Percentiles rank a stretch among this genome's conserved stretches.
Conservation (phyloP, 2,113 vertebrate genomes). For the Podilymbus podiceps region DNA sequence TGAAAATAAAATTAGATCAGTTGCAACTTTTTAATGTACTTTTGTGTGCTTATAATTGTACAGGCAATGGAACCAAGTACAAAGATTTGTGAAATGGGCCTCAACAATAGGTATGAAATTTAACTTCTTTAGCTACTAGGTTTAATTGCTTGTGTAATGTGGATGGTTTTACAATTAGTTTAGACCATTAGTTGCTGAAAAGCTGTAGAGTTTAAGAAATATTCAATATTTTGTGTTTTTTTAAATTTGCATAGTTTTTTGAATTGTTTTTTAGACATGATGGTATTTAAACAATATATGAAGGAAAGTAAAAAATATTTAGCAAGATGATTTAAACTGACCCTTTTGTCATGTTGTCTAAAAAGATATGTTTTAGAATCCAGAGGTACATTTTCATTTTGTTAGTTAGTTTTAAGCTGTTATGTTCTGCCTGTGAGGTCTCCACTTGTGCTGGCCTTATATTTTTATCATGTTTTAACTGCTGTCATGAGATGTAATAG, state of each 20-base stretch:
- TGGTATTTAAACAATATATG: neutral
- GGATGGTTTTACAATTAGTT: neutral
- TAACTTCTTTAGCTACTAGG: neutral
- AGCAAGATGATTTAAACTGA: neutral
- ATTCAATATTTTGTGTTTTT: neutral
- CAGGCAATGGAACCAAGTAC: conserved; percentile 70
- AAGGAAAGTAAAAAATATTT: neutral
- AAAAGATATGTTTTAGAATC: neutral
- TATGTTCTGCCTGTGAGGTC: neutral
- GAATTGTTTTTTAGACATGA: neutral
- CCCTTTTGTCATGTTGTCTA: neutral
- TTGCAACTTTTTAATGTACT: neutral
- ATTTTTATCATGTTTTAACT: neutral
- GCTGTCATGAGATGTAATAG: neutral
- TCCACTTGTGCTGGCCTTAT: neutral
- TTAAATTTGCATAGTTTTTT: neutral
- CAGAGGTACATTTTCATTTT: neutral
- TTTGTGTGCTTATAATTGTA: conserved; percentile 16
- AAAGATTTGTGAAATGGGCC: conserved; percentile 60
- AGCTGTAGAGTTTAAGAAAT: neutral
- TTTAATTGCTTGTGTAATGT: neutral
- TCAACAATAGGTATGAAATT: conserved; percentile 63
- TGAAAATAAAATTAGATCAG: neutral
- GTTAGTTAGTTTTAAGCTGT: neutral
- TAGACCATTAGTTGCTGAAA: neutral